A percentile compares a stretch with the other conserved stretches of the same genome.
Conservation (phyloP, 2,888 invertebrate genomes). For the Meteorus colon region DNA sequence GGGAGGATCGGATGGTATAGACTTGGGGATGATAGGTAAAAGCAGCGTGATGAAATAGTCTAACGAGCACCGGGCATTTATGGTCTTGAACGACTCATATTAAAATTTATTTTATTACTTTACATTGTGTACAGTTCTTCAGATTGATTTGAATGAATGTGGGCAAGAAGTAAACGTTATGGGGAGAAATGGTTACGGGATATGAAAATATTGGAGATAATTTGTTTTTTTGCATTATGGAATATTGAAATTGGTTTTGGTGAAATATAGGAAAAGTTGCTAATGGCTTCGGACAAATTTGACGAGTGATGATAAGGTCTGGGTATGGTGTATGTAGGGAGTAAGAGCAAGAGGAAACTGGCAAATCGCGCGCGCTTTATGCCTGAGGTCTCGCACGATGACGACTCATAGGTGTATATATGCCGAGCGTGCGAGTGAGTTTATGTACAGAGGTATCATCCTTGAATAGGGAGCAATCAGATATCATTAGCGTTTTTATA, state of each 20-base stretch:
- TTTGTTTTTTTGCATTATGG: not conserved
- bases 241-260: too few relatives aligned
- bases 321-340: conserved; percentile 38
- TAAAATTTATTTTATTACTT: not conserved
- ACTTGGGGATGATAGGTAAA: not conserved
- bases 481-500: conserved; percentile 71
- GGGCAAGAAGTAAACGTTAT: not conserved
- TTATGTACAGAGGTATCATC: conserved; percentile 61
- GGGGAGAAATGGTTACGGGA: not conserved
- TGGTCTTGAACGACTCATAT: not conserved
- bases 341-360: not conserved
- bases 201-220: not conserved
- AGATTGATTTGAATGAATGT: not conserved
- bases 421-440: conserved; percentile 41
- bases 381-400: conserved; percentile 50
- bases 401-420: conserved; percentile 10
- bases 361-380: conserved; percentile 41
- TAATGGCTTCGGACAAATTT: conserved; percentile 44
- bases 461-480: conserved; percentile 70
- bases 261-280: conserved; percentile 39
- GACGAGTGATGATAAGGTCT: conserved; percentile 43
- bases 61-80: not conserved
- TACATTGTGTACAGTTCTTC: not conserved
- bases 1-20: not conserved
- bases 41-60: not conserved